Evolutionary conservation across 2,113 vertebrate genomes (phyloP), one percentile per base, ranked within the genome.

Genomic region (Scytalopus superciliaris): DNA sequence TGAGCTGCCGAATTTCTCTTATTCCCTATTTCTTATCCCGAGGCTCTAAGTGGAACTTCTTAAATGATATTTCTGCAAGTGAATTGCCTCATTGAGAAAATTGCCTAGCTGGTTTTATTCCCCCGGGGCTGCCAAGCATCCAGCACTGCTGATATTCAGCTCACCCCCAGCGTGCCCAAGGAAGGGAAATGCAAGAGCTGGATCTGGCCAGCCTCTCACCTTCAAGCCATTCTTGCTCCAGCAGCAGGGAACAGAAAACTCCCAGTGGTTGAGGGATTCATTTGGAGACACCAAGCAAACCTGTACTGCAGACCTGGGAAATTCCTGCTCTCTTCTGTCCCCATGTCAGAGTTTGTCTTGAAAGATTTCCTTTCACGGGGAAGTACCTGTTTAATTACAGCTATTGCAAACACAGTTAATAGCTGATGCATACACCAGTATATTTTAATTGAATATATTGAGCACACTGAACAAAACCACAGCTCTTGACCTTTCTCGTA

Each of bases 371-470:
- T 84, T 74, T 97, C 90, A 64, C 19, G 44, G 49, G 64, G 60
- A 91, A 67, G 55, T 23, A 49, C 93, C 91, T 92, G 63, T 93
- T 96, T 96, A 97, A 96, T 97, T 96, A 95, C 90, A 90, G 75
- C 83, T 94, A 95, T 85, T 76, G 85, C 90, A 93, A 94, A 95
- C 95, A 73, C 87, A 47, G 25, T 86, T 93, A 95, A 95, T 90
- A 96, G 85, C 87, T 97, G 95, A 92, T 90, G 93, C 95, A 86
- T 92, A 95, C 5, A 24, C 60, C 89, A 86, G 83, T 92, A 47
- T 92, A 62, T 95, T 95, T 95, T 94, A 95, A 96, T 95, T 90
- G 84, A 96, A 96, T 93, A 93, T 93, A 93, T 62, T 24, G 75
- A 97, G 59, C 76, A 82, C 0, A 1, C 86, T 76, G 96, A 98